Percentiles rank a stretch among this genome's conserved stretches.
phyloP scores from a whole-genome alignment of 1,140 invertebrate genomes.

The Hylaeus anthracinus region DNA sequence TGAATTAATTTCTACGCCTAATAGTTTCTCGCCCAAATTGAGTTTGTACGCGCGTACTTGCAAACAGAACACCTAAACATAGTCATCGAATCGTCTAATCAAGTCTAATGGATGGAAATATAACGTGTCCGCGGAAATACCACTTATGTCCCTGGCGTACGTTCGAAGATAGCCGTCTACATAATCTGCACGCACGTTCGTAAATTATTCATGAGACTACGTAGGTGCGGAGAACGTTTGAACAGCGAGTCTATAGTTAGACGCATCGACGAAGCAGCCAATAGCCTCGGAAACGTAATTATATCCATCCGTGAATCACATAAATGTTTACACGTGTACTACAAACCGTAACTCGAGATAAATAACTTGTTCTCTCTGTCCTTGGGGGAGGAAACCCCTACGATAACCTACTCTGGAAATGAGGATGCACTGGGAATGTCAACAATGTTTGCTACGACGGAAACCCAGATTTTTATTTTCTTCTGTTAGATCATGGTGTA shows the following conservation, averaged over 20 bases:
- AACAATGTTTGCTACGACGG: too few relatives aligned
- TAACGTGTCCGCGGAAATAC: slow-evolving; percentile 8
- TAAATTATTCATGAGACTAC: slow-evolving; percentile 35
- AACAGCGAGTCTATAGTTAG: background rate
- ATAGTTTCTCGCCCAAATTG: too few relatives aligned
- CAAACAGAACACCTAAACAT: too few relatives aligned
- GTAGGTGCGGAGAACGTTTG: background rate
- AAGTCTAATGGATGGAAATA: background rate
- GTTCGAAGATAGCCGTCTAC: background rate
- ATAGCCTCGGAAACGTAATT: background rate
- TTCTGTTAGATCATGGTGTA: too few relatives aligned
- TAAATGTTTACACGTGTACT: background rate
- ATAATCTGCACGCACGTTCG: background rate
- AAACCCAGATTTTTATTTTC: too few relatives aligned
- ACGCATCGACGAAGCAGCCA: background rate
- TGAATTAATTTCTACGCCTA: too few relatives aligned
- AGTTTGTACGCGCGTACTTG: too few relatives aligned
- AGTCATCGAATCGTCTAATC: background rate
- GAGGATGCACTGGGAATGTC: too few relatives aligned
- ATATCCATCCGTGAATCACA: background rate
- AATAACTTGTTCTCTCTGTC: too few relatives aligned
- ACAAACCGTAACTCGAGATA: too few relatives aligned
- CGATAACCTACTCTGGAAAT: too few relatives aligned
- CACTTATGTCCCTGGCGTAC: slow-evolving; percentile 19
- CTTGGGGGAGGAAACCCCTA: too few relatives aligned